Evolutionary conservation across 2,113 vertebrate genomes (phyloP), one percentile per base, ranked within the genome.

Genomic region (Zosterops pallidus): DNA sequence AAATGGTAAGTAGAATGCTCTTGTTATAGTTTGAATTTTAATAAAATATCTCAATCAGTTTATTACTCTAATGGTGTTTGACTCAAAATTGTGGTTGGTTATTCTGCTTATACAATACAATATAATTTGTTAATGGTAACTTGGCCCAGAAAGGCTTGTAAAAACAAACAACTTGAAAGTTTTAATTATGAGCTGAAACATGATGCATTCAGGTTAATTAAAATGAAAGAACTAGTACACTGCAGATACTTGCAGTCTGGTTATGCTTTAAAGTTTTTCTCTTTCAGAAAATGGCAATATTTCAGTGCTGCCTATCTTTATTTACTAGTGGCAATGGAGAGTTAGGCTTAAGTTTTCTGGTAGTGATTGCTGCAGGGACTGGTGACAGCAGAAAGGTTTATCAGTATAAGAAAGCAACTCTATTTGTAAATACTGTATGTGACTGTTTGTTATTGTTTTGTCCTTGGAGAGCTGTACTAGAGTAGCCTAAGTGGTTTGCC

Each of bases 1-100:
- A 98, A 96, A 99, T 99, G 99, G 99, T 99, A 98, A 98, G 99
- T 95, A 68, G 63, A 92, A 64, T 63, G 49, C 80, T 96, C 31
- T 75, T 97, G 70, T 88, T 92, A 42, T 57, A 56, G 72, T 78
- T 92, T 46, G 71, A 65, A 67, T 89, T 87, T 89, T 82, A 86
- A 85, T 78, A 84, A 81, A 79, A 21, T 72, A 31, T 8, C 39
- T 76, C 46, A 81, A 88, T 62, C 44, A 7, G 22, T 90, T 87
- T 70, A 35, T 18, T 5, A 37, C n/a, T 83, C 7, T 60, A 14
- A 49, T 62, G 52, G 23, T 46, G 21, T 55, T 59, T 68, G 39
- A 50, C 28, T 81, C 44, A 42, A 59, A 69, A 46, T 62, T 85
- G 53, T 90, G 49, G 17, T 75, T 78, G 19, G 21, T 80, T 92